A percentile compares a stretch with the other conserved stretches of the same genome.
phyloP scores from a whole-genome alignment of 1,140 invertebrate species.

The Ceratoteleas bidentatus region DNA sequence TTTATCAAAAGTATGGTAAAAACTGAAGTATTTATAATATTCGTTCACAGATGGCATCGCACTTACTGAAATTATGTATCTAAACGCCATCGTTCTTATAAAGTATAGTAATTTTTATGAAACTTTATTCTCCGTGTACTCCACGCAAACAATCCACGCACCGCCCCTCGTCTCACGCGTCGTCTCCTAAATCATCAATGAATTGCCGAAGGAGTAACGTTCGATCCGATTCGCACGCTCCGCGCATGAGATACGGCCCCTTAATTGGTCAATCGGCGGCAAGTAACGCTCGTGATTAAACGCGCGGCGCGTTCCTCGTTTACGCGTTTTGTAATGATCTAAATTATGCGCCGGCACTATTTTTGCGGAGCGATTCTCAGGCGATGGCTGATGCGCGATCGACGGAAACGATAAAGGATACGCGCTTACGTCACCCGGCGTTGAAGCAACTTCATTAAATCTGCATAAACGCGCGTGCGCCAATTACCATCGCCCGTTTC shows the following conservation, averaged over 20 bases:
- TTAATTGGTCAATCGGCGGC: slow-evolving; percentile 15
- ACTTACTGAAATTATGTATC: too few species aligned
- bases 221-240: slow-evolving; percentile 23
- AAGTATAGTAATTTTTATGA: too few species aligned
- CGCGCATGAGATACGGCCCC: slow-evolving; percentile 8
- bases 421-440: slow-evolving; percentile 26
- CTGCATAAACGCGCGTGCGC: slow-evolving; percentile 24
- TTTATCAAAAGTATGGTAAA: too few species aligned
- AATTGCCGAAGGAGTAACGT: too few species aligned
- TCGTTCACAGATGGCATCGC: too few species aligned
- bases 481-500: slow-evolving; percentile 29
- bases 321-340: slow-evolving; percentile 39
- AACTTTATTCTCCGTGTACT: too few species aligned
- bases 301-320: not conserved
- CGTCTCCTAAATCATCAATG: too few species aligned
- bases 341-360: slow-evolving; percentile 11
- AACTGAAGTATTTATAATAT: too few species aligned
- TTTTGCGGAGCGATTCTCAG: slow-evolving; percentile 31
- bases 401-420: slow-evolving; percentile 55
- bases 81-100: too few species aligned
- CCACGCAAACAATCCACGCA: too few species aligned
- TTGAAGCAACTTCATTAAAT: slow-evolving; percentile 45
- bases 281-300: slow-evolving; percentile 11
- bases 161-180: too few species aligned
- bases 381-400: slow-evolving; percentile 30